Base-by-base conservation (phyloP, 2,888 invertebrate species). In the Ceramica pisi region DNA sequence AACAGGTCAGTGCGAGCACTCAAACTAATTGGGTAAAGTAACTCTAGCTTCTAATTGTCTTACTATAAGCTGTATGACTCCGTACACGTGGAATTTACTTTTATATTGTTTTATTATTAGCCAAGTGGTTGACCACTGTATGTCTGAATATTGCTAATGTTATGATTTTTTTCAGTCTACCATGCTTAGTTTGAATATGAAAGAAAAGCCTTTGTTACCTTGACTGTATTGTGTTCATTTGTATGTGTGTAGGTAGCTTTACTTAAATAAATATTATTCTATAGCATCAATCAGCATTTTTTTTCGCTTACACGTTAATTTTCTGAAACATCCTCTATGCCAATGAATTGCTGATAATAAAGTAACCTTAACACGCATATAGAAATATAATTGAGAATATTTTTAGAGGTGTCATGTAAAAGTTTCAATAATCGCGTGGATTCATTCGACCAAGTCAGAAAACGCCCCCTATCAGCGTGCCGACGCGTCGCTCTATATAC, bases 1-100 rank as follows among this genome's bases (percentile, higher is more conserved):
- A 98, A 86, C 97, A 97, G 91, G 95, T 94, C 1, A 8, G 57
- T 57, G 14, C 38, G 14, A 38, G 21, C 57, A 26, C 8, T 26
- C 23, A 7, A 8, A 8, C 26, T 9, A 16, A 8, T 7, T 16
- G 26, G 16, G 16, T 53, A 3, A 53, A 53, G 8, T 53, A 8
- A 16, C 19, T 16, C 9, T 23, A 26, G 38, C 38, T 9, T 38
- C 9, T 38, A 2, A 10, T 38, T 38, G 9, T 38, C 1, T 38
- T 35, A 35, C 8, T n/a, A n/a, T 35, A 5, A 35, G 7, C 35
- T 35, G 35, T 35, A 7, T 6, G 35, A 38, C 38, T 41, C 3
- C 41, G 14, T 41, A 41, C 14, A 41, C 7, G 41, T 41, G 38
- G 38, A 38, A 10, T 38, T 38, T 10, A 38, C 8, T 38, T 9